phyloP scores from a whole-genome alignment of 2,888 invertebrate genomes.

The Actias luna region DNA sequence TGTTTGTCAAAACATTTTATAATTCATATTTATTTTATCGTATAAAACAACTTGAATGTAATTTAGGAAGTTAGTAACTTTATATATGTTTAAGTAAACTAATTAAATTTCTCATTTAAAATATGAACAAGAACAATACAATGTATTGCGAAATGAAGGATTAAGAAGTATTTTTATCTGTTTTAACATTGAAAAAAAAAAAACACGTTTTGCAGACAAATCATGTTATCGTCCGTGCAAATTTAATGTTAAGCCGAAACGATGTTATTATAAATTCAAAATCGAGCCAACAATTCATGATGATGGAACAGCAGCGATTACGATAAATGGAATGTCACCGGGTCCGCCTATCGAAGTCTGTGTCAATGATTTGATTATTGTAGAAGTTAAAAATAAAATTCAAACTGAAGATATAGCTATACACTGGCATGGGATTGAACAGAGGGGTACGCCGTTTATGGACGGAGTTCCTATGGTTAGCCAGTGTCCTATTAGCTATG shows the following conservation, averaged over 20 bases:
- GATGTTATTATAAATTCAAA: constrained; percentile 65
- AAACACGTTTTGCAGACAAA: constrained; percentile 12
- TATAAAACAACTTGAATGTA: neutral
- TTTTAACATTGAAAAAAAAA: neutral
- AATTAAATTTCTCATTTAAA: neutral
- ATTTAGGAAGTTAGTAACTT: neutral
- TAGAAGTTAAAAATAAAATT: constrained; percentile 87
- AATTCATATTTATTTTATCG: neutral
- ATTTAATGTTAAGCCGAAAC: constrained; percentile 73
- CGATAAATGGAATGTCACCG: constrained; percentile 65
- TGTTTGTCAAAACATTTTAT: neutral
- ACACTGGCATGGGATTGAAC: constrained; percentile 88
- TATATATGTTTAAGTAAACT: neutral
- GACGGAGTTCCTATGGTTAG: constrained; percentile 90
- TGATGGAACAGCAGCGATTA: constrained; percentile 53
- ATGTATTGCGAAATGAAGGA: neutral
- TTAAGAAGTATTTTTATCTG: neutral
- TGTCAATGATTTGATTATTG: constrained; percentile 86
- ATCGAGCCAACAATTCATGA: constrained; percentile 57
- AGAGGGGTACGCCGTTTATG: constrained; percentile 86
- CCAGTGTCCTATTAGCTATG: constrained; percentile 87
- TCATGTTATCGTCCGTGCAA: constrained; percentile 73
- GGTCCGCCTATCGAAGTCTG: constrained; percentile 85
- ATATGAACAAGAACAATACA: neutral
- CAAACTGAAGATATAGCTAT: constrained; percentile 85